Base-by-base conservation (phyloP, 2,888 invertebrate species). In the Gibbula magus region DNA sequence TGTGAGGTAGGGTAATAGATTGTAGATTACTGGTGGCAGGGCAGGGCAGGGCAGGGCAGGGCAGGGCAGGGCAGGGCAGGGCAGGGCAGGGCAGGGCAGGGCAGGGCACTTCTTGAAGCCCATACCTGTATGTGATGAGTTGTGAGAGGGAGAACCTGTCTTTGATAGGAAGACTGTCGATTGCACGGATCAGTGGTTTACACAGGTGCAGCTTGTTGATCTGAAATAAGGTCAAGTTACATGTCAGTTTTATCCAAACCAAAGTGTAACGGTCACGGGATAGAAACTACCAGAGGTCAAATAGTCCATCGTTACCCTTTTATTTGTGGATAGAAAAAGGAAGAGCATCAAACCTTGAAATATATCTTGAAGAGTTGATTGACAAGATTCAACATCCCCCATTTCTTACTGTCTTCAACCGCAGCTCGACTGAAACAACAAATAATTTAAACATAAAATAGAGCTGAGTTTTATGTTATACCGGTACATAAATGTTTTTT, bases 311-410 rank as follows among this genome's bases (percentile, higher is more conserved):
- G 32, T 29, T 32, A 67, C n/a, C n/a, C n/a, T n/a, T n/a, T n/a
- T n/a, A 18, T 10, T 66, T 22, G 32, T 67, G 5, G 2, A n/a
- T 7, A 32, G 67, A 7, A 35, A n/a, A 29, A 20, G 13, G 22
- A 8, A 29, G n/a, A 10, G 3, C 39, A 45, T 91, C 96, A 96
- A 87, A 99, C 99, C 88, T 97, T 95, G 90, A 98, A 98, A 92
- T 98, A 98, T n/a, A 97, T 96, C 94, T 99, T 99, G 87, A 99
- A 97, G 5, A 99, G 94, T 93, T 99, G 99, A 94, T 99, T 99
- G 0, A 99, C 98, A 83, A 99, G 94, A 89, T 96, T 96, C 87
- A 99, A 93, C 97, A 99, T 99, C 80, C 99, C 99, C 94, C 98
- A 95, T 89, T 98, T 95, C 93, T 99, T 99, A 0, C 99, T 98